Conservation (phyloP, 2,113 vertebrate species). For the Phoxinus phoxinus region DNA sequence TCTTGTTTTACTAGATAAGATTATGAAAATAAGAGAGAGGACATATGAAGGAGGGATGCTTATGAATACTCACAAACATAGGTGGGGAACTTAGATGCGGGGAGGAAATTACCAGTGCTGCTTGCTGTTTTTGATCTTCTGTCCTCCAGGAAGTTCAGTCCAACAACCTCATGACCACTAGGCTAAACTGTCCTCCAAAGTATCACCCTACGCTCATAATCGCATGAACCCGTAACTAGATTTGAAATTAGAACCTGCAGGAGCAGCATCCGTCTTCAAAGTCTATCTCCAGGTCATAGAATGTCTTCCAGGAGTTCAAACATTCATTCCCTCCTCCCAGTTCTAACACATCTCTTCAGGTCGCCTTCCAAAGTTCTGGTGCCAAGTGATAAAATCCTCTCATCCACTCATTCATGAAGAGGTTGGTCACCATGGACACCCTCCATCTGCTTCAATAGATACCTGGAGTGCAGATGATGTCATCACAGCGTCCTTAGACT, state of each 20-base stretch:
- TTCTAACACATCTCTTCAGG: conserved; percentile 11
- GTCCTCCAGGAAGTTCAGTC: conserved; percentile 1
- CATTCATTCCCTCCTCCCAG: conserved; percentile 25
- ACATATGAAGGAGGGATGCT: not conserved
- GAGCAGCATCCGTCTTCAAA: conserved; percentile 36
- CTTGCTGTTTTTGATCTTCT: conserved; percentile 36
- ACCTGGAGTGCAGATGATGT: conserved; percentile 41
- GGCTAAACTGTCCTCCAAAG: not conserved
- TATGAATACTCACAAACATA: not conserved
- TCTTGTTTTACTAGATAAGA: not conserved
- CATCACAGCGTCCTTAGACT: not conserved
- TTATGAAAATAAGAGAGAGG: not conserved
- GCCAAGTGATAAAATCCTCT: conserved; percentile 43
- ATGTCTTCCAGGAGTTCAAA: not conserved
- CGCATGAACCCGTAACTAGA: conserved; percentile 32
- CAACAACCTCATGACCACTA: not conserved
- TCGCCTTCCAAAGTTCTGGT: conserved; percentile 32
- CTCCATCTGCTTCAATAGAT: conserved; percentile 29
- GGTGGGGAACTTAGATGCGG: not conserved
- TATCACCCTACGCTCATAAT: conserved; percentile 9
- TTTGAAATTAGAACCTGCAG: conserved; percentile 29
- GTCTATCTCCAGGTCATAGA: conserved; percentile 23
- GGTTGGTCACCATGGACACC: conserved; percentile 38
- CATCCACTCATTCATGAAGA: conserved; percentile 26
- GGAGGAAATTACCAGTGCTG: not conserved